Percentiles rank a stretch among this genome's conserved stretches.
Evolutionary conservation across 2,888 invertebrate genomes (phyloP).

Genomic region (Plemyria rubiginata): DNA sequence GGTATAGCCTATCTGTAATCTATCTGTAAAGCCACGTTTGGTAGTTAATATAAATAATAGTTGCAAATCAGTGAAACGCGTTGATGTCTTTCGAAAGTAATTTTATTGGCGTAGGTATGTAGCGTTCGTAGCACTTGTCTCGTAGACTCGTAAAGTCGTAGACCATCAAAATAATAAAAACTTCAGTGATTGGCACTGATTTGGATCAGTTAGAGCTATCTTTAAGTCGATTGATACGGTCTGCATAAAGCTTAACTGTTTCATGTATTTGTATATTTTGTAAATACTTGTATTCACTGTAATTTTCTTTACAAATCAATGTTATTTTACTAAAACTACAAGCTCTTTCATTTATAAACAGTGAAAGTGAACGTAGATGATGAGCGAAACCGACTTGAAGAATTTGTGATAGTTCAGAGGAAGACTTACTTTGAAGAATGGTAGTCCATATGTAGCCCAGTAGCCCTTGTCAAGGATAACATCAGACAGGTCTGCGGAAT

Average conservation of each 20-base stretch:
- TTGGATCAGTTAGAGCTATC: too few relatives aligned
- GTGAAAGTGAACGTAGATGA: neutral
- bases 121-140: constrained; percentile 6
- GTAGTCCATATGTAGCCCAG: constrained; percentile 89
- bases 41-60: too few relatives aligned
- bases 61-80: constrained; percentile 8
- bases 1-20: too few relatives aligned
- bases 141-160: constrained; percentile 7
- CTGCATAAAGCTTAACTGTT: too few relatives aligned
- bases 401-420: neutral
- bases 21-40: too few relatives aligned
- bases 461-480: constrained; percentile 86
- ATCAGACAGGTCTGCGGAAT: constrained; percentile 88
- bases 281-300: too few relatives aligned
- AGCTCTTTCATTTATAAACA: too few relatives aligned
- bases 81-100: constrained; percentile 14
- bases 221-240: too few relatives aligned
- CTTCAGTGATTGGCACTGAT: too few relatives aligned
- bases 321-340: too few relatives aligned
- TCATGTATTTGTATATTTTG: too few relatives aligned
- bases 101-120: constrained; percentile 7
- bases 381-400: neutral
- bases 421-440: constrained; percentile 76
- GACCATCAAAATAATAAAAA: neutral
- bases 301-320: too few relatives aligned